These are phyloP conservation scores for Apodemia duryi DNA, from an alignment of 2,888 invertebrate genomes.

Conservation along the genomic window DNA sequence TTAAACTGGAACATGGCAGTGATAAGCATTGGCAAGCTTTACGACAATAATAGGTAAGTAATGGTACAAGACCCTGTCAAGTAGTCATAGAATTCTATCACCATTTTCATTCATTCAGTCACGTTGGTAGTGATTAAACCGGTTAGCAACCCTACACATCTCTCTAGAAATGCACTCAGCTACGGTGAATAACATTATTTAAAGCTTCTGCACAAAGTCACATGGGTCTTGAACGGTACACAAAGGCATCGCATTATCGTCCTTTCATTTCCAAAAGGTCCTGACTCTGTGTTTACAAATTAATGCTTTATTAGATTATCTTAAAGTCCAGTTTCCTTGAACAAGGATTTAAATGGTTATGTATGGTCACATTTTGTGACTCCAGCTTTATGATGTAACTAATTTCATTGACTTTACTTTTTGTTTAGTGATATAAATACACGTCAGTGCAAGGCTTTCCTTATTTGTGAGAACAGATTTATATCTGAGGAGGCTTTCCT, in stretches of 20 bases:
- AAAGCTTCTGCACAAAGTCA: conserved; percentile 37
- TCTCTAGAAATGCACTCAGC: conserved; percentile 33
- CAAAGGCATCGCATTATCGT: conserved; percentile 23
- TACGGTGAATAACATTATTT: conserved; percentile 47
- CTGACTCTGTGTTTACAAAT: conserved; percentile 16
- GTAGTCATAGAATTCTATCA: too few relatives aligned
- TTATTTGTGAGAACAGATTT: not conserved
- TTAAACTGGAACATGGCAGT: too few relatives aligned
- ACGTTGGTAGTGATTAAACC: too few relatives aligned
- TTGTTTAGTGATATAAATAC: not conserved
- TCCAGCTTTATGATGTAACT: conserved; percentile 14
- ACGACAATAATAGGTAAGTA: too few relatives aligned
- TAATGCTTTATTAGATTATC: conserved; percentile 6
- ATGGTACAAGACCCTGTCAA: too few relatives aligned
- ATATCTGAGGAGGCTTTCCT: not conserved
- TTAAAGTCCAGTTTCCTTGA: conserved; percentile 10
- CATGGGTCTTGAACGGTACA: conserved; percentile 22
- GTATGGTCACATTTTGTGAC: conserved; percentile 13
- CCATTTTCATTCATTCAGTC: too few relatives aligned
- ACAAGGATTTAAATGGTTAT: not conserved
- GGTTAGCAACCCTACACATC: too few relatives aligned
- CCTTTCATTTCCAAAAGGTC: conserved; percentile 17
- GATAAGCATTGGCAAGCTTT: too few relatives aligned
- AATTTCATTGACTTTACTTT: conserved; percentile 1
- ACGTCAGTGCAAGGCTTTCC: not conserved